Conservation (phyloP, 2,888 invertebrate species). For the Anoncus sp. region DNA sequence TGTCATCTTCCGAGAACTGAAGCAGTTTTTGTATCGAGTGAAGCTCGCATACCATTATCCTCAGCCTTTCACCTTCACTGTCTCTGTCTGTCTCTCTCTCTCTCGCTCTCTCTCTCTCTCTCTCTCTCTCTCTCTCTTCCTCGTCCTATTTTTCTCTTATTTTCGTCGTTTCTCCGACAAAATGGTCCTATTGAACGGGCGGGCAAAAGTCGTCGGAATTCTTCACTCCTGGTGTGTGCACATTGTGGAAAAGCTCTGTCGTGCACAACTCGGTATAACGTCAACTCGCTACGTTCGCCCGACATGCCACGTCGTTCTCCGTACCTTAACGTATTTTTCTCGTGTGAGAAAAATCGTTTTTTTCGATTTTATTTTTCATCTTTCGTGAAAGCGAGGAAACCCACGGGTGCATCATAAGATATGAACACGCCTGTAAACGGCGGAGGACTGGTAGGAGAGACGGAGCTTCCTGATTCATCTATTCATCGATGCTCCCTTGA, state of each 20-base stretch:
- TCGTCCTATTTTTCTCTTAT: constrained; percentile 31
- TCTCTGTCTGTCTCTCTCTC: constrained; percentile 10
- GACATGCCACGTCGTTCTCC: constrained; percentile 7
- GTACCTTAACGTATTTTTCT: constrained; percentile 33
- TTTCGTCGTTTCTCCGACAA: constrained; percentile 50
- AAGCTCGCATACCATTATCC: constrained; percentile 31
- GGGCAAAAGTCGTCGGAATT: constrained; percentile 50
- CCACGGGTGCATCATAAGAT: not conserved
- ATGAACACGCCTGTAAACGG: constrained; percentile 19
- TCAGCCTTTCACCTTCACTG: not conserved
- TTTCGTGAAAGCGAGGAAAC: constrained; percentile 31
- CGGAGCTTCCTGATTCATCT: constrained; percentile 49
- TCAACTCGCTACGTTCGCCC: constrained; percentile 8
- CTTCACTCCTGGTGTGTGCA: constrained; percentile 41
- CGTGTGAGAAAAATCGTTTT: constrained; percentile 40
- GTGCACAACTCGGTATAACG: constrained; percentile 42
- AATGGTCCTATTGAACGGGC: constrained; percentile 52
- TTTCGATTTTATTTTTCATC: constrained; percentile 11
- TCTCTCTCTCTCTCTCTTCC: constrained; percentile 20
- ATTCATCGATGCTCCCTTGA: constrained; percentile 41
- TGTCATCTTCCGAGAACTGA: constrained; percentile 48
- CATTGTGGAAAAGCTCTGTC: constrained; percentile 50
- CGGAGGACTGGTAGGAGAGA: too few species aligned
- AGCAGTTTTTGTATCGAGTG: constrained; percentile 60
- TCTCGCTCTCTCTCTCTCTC: constrained; percentile 27